phyloP scores from a whole-genome alignment of 2,888 invertebrate genomes.

The Polymixis lichenea region DNA sequence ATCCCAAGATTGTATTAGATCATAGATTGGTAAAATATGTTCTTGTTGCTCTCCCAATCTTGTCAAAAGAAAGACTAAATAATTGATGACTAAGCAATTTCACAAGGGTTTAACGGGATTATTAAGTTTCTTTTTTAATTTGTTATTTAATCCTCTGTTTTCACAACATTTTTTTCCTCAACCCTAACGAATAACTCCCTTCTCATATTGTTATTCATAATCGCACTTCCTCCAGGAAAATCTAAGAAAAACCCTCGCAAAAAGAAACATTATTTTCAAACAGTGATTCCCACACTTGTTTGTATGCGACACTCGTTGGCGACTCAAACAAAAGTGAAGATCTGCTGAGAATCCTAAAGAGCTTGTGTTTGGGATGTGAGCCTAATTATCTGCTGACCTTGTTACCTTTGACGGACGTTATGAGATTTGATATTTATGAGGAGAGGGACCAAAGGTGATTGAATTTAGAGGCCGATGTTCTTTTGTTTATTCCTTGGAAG shows the following conservation, averaged over 20 bases:
- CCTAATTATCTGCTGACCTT: constrained; percentile 57
- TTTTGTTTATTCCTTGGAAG: constrained; percentile 18
- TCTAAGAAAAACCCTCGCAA: constrained; percentile 21
- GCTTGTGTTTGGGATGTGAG: constrained; percentile 37
- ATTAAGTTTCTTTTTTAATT: neutral
- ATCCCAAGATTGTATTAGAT: neutral
- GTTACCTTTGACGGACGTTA: constrained; percentile 48
- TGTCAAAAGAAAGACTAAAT: neutral
- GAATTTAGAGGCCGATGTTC: constrained; percentile 25
- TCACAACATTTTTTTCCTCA: neutral
- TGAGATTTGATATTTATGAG: constrained; percentile 53
- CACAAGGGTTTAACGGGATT: neutral
- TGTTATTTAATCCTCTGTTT: neutral
- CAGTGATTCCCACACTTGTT: constrained; percentile 61
- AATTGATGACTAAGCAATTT: neutral
- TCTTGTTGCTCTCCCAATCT: neutral
- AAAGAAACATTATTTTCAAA: constrained; percentile 59
- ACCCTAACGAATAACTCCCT: constrained; percentile 28
- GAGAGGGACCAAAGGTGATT: constrained; percentile 16
- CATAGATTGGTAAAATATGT: neutral
- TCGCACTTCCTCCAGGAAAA: constrained; percentile 30
- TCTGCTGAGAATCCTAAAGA: constrained; percentile 59
- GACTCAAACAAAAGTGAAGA: constrained; percentile 64
- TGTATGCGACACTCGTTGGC: constrained; percentile 63
- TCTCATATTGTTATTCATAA: constrained; percentile 48